phyloP scores from a whole-genome alignment of 2,797 vertebrate species.

The Enteromius viviparus region DNA sequence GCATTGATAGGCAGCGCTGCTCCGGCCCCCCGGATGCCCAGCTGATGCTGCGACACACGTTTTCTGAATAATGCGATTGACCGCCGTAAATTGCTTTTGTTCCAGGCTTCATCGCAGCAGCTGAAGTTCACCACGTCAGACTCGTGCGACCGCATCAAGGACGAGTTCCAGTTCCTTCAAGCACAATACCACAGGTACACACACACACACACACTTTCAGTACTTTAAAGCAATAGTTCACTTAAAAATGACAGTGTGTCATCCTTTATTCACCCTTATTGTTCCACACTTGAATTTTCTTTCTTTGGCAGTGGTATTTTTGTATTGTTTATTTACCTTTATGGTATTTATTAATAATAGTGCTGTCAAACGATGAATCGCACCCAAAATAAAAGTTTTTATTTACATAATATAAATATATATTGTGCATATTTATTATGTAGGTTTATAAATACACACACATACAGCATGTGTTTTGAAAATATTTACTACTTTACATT shows the following conservation, averaged over 20 bases:
- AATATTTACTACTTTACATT: too few relatives aligned
- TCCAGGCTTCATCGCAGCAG: constrained; percentile 93
- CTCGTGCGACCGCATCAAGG: constrained; percentile 98
- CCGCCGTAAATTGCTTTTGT: constrained; percentile 47
- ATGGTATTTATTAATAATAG: background rate
- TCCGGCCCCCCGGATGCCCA: constrained; percentile 5
- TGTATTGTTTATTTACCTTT: background rate
- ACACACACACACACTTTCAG: constrained; percentile 9
- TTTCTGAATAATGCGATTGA: constrained; percentile 51
- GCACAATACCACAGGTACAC: constrained; percentile 96
- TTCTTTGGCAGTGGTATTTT: background rate
- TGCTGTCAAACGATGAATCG: too few relatives aligned
- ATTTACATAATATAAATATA: too few relatives aligned
- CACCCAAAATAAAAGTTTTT: too few relatives aligned
- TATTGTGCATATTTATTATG: too few relatives aligned
- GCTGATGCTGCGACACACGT: constrained; percentile 11
- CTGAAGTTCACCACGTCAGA: constrained; percentile 98
- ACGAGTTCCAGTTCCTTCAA: constrained; percentile 98
- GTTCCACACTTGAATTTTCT: background rate
- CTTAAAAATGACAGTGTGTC: background rate
- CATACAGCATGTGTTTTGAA: too few relatives aligned
- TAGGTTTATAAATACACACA: too few relatives aligned
- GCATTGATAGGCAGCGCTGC: background rate
- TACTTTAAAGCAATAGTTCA: background rate
- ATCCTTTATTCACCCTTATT: background rate